Conservation (phyloP, 2,113 vertebrate species). For the Todiramphus saurophagus region DNA sequence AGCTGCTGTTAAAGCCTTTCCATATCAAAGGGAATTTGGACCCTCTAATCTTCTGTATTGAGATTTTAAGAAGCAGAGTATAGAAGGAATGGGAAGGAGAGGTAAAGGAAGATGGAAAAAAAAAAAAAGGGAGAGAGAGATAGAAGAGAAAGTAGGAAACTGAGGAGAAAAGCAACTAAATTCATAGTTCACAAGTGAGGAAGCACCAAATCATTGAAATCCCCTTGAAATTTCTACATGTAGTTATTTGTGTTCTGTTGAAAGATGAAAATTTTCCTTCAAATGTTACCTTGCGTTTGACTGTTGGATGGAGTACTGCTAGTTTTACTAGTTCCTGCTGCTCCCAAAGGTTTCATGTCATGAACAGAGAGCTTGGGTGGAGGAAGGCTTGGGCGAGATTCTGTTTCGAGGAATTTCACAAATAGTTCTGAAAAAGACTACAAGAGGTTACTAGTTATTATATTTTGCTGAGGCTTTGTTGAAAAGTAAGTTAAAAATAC, state of each 20-base stretch:
- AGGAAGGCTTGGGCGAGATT: constrained; percentile 87
- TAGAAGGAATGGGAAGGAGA: neutral
- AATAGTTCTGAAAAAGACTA: constrained; percentile 99
- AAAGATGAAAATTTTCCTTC: neutral
- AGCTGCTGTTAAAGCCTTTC: neutral
- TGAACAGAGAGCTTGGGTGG: constrained; percentile 84
- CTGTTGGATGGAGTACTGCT: neutral
- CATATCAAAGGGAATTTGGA: neutral
- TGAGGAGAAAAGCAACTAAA: neutral
- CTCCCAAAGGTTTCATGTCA: constrained; percentile 84
- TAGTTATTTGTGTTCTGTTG: neutral
- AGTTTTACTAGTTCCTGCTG: constrained; percentile 70
- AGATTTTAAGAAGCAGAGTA: neutral
- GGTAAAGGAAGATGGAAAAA: neutral
- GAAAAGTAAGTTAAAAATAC: neutral
- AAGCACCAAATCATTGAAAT: neutral
- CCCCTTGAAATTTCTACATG: neutral
- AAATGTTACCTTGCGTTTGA: constrained; percentile 74
- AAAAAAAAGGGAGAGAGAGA: neutral
- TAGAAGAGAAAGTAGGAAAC: neutral
- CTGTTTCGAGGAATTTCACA: constrained; percentile 94
- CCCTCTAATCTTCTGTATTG: neutral
- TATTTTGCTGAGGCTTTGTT: neutral
- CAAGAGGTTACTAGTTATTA: constrained; percentile 11
- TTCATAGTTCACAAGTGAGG: neutral